A percentile compares a stretch with the other conserved stretches of the same genome.
phyloP scores from a whole-genome alignment of 2,797 vertebrate species.

The Sebastes itinus region DNA sequence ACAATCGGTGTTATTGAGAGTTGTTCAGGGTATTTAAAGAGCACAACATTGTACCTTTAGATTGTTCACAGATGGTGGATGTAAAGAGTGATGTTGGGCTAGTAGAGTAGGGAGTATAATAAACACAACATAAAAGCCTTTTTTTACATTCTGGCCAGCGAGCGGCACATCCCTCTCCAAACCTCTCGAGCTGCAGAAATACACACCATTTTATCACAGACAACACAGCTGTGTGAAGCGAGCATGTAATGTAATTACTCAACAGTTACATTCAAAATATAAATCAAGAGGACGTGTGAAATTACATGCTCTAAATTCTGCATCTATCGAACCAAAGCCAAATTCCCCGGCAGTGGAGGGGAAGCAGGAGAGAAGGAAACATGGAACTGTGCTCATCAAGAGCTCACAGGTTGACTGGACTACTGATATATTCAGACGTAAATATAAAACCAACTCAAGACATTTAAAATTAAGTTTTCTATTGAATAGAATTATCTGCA shows the following conservation, averaged over 20 bases:
- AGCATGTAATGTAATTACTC: constrained; percentile 53
- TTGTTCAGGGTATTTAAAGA: background rate
- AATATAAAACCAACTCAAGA: background rate
- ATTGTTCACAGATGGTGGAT: background rate
- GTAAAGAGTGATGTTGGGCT: background rate
- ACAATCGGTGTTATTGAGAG: background rate
- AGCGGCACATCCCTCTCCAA: constrained; percentile 17
- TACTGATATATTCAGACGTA: background rate
- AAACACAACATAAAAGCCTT: background rate
- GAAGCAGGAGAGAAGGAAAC: constrained; percentile 28
- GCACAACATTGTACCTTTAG: background rate
- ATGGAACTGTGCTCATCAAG: constrained; percentile 3
- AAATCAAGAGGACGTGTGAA: constrained; percentile 59
- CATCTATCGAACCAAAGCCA: constrained; percentile 57
- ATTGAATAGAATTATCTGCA: background rate
- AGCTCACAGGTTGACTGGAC: background rate
- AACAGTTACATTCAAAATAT: constrained; percentile 29
- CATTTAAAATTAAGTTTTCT: background rate
- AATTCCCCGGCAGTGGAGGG: constrained; percentile 22
- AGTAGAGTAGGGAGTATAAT: background rate
- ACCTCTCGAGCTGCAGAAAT: constrained; percentile 11
- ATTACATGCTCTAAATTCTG: constrained; percentile 69
- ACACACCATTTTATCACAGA: constrained; percentile 10
- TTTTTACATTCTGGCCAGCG: constrained; percentile 12
- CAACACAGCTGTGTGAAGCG: constrained; percentile 25